Evolutionary conservation across 2,113 vertebrate species (phyloP), one percentile per base, ranked within the genome.

Genomic region (Malurus alboscapulatus): DNA sequence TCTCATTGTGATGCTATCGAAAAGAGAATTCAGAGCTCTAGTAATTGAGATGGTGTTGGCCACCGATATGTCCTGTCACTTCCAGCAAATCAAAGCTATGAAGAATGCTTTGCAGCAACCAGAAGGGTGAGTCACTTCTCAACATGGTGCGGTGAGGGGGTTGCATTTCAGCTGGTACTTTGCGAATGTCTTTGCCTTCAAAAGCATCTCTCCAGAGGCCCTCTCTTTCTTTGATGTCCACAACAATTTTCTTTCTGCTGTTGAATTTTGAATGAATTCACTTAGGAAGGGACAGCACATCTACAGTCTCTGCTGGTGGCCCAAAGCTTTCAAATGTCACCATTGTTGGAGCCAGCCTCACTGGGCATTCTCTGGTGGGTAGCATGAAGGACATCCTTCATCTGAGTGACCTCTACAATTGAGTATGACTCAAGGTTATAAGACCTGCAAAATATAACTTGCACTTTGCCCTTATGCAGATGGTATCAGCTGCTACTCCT

Each of bases 1-100:
- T 68, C 29, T 93, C 63, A 17, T 59, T 20, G 2, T 54, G 87
- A 81, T 81, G 30, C 80, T 78, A 21, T 83, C 63, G 59, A 69
- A 82, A 98, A 99, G 99, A 94, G 99, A 99, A 98, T 98, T 99
- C 91, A 98, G 99, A 88, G 97, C 99, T 75, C 97, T 99, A 91
- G 99, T 99, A 94, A 98, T 99, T 91, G 99, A 99, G 98, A 99
- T 99, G 99, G 99, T 99, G 92, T 96, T 99, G 97, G 99, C 99
- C 87, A 99, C 99, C 0, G 99, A 99, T 91, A 99, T 99, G 99
- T 99, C 99, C 87, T 99, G 99, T 97, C 99, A 99, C 95, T 99
- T 99, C 97, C 99, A 99, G 95, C 99, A 99, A 95, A 98, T 99
- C 94, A 99, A 99, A 97, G 97, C 98, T 75, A 99, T 99, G 99